phyloP scores from a whole-genome alignment of 2,888 invertebrate genomes.

The Netelia fuscicornis region DNA sequence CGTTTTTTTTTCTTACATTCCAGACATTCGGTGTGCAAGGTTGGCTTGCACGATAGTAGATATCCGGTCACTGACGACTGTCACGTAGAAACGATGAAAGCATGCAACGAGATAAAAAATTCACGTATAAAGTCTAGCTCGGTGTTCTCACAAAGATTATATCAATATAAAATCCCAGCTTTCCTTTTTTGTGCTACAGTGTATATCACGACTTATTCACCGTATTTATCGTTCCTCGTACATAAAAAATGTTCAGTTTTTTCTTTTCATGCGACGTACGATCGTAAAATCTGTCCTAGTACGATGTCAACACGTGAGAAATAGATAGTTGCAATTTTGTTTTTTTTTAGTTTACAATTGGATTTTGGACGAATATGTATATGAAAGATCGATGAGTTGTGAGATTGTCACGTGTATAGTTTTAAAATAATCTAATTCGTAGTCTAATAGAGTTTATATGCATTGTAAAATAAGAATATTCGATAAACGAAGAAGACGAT shows the following conservation, averaged over 20 bases:
- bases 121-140: background rate
- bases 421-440: constrained; percentile 29
- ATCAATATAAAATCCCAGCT: background rate
- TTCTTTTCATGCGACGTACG: constrained; percentile 2
- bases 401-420: constrained; percentile 18
- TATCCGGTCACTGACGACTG: constrained; percentile 5
- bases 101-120: constrained; percentile 3
- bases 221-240: constrained; percentile 12
- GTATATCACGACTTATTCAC: background rate
- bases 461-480: constrained; percentile 52
- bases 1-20: constrained; percentile 47
- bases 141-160: background rate
- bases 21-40: constrained; percentile 25
- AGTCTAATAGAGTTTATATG: constrained; percentile 51
- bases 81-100: background rate
- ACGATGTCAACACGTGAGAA: constrained; percentile 8
- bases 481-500: constrained; percentile 6
- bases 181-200: background rate
- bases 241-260: constrained; percentile 10
- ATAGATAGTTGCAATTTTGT: constrained; percentile 27
- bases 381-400: background rate
- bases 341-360: background rate
- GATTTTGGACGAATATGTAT: background rate
- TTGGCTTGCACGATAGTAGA: constrained; percentile 19
- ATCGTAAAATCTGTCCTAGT: constrained; percentile 38